These are phyloP conservation scores for Diabrotica virgifera DNA, from an alignment of 1,140 invertebrate species.

Conservation along the genomic window DNA sequence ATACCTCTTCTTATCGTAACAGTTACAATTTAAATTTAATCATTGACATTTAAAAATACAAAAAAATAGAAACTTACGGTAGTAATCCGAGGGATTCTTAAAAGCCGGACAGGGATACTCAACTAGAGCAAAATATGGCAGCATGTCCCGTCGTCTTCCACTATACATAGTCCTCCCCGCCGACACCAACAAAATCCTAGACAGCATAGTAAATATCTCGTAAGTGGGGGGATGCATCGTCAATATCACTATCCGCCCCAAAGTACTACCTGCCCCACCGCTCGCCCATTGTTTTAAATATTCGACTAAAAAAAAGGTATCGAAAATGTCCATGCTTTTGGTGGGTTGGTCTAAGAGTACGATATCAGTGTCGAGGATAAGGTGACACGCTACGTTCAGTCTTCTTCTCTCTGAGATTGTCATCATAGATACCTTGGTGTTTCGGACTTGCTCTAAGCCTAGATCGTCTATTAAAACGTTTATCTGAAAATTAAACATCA, in stretches of 20 bases:
- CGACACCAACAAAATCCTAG: constrained; percentile 80
- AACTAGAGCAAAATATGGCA: constrained; percentile 89
- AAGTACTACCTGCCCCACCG: constrained; percentile 56
- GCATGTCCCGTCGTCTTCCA: constrained; percentile 82
- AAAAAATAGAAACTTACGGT: constrained; percentile 63
- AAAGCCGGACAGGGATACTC: constrained; percentile 94
- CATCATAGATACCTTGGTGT: constrained; percentile 72
- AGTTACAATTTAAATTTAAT: neutral
- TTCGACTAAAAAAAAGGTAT: constrained; percentile 92
- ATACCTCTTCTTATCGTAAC: no score
- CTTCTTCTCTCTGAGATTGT: constrained; percentile 83
- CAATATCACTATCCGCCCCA: constrained; percentile 78
- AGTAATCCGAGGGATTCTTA: constrained; percentile 96
- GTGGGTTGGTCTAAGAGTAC: constrained; percentile 86
- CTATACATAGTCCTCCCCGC: constrained; percentile 88
- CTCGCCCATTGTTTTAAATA: constrained; percentile 91
- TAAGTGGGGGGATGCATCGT: constrained; percentile 92
- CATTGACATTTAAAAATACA: neutral
- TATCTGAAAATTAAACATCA: constrained; percentile 55
- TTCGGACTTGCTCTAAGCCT: constrained; percentile 79
- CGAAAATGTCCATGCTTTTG: constrained; percentile 92
- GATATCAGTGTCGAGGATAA: constrained; percentile 80
- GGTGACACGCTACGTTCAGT: constrained; percentile 82
- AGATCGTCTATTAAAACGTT: constrained; percentile 85
- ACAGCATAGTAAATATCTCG: constrained; percentile 94